Conservation (phyloP, 2,113 vertebrate genomes). For the Dasyurus viverrinus region DNA sequence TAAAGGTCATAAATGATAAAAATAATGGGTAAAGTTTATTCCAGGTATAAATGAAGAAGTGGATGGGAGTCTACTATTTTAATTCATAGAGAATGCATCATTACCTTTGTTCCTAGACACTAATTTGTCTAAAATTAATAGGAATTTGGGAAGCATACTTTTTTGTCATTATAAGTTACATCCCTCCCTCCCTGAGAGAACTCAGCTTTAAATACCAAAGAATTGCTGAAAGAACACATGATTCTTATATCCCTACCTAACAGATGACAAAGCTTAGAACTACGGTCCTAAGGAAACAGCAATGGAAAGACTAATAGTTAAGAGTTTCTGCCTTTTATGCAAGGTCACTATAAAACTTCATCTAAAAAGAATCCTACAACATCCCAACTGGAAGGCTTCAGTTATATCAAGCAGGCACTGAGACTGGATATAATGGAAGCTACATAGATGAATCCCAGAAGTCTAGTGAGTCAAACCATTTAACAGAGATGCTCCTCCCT, state of each 20-base stretch:
- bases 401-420: neutral
- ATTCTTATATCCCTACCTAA: neutral
- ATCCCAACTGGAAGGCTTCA: neutral
- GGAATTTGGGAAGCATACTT: neutral
- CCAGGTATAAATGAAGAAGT: neutral
- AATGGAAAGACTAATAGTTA: neutral
- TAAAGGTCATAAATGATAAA: neutral
- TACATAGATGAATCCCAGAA: neutral
- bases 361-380: neutral
- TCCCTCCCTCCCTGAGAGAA: neutral
- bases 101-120: neutral
- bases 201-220: neutral
- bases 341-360: neutral
- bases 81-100: neutral
- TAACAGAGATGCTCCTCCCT: neutral
- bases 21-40: neutral
- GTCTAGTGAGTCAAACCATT: neutral
- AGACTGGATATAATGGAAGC: neutral
- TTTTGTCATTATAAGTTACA: neutral
- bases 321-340: neutral
- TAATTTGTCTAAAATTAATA: neutral
- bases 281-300: neutral
- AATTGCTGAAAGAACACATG: neutral
- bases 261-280: neutral
- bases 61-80: neutral